A percentile compares a stretch with the other conserved stretches of the same genome.
phyloP scores from a whole-genome alignment of 2,113 vertebrate species.

The Mandrillus leucophaeus region DNA sequence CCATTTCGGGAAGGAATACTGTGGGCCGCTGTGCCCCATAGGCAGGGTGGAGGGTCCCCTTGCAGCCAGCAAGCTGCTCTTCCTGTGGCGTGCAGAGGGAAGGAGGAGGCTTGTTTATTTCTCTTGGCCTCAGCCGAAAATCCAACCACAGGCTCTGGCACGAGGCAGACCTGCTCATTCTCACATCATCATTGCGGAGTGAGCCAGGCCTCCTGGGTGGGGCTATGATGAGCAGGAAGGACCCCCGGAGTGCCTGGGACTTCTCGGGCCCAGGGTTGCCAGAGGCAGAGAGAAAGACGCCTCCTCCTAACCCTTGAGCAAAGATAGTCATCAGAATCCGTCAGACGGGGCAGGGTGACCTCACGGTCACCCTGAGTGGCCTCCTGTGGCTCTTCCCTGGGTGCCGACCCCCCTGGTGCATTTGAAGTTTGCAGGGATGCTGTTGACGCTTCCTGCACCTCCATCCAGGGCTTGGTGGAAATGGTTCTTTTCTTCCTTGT shows the following conservation, averaged over 20 bases:
- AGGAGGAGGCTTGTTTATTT: neutral
- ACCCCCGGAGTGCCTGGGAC: neutral
- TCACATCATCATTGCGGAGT: neutral
- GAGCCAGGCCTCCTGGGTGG: neutral
- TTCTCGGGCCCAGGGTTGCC: neutral
- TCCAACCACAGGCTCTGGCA: neutral
- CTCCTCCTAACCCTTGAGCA: neutral
- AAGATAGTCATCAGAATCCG: neutral
- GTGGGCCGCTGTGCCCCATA: rapidly evolving
- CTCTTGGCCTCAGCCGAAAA: neutral
- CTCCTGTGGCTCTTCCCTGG: neutral
- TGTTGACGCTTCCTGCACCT: rapidly evolving
- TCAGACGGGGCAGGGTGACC: rapidly evolving
- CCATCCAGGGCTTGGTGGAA: rapidly evolving
- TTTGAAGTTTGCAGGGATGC: neutral
- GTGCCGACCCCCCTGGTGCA: too few species aligned
- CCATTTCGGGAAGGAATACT: neutral
- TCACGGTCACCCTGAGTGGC: neutral
- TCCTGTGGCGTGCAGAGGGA: neutral
- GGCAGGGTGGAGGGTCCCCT: neutral
- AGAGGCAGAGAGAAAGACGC: neutral
- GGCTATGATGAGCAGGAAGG: neutral
- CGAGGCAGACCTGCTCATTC: neutral
- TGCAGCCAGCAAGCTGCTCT: neutral
- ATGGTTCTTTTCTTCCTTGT: neutral